Percentiles rank a stretch among this genome's conserved stretches.
phyloP scores from a whole-genome alignment of 2,888 invertebrate genomes.

The Pogonocherus hispidulus region DNA sequence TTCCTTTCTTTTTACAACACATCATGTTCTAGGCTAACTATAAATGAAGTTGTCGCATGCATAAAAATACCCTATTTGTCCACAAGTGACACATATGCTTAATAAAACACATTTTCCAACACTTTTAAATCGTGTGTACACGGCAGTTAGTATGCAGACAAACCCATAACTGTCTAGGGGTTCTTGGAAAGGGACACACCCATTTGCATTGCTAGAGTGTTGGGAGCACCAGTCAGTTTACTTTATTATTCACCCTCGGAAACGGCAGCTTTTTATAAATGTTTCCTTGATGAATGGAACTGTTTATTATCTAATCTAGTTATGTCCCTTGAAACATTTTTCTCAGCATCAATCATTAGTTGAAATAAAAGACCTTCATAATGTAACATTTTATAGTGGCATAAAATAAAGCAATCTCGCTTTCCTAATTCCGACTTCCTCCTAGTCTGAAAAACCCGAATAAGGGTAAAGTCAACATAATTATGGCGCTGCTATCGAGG shows the following conservation, averaged over 20 bases:
- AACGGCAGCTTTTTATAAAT: background rate
- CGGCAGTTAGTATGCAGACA: conserved; percentile 11
- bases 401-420: conserved; percentile 30
- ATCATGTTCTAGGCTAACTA: background rate
- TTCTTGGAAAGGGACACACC: conserved; percentile 17
- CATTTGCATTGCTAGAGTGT: conserved; percentile 2
- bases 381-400: conserved; percentile 21
- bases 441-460: conserved; percentile 47
- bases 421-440: conserved; percentile 19
- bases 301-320: conserved; percentile 12
- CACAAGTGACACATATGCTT: conserved; percentile 6
- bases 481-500: conserved; percentile 52
- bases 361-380: conserved; percentile 20
- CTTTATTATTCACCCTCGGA: conserved; percentile 8
- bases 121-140: conserved; percentile 8
- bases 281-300: conserved; percentile 13
- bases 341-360: background rate
- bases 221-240: background rate
- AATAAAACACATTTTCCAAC: conserved; percentile 16
- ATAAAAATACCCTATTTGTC: background rate
- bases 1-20: too few species aligned
- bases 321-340: background rate
- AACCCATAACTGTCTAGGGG: conserved; percentile 7
- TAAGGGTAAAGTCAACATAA: conserved; percentile 57
- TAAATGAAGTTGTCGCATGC: background rate